phyloP scores from a whole-genome alignment of 2,113 vertebrate species.

The Empidonax alnorum region DNA sequence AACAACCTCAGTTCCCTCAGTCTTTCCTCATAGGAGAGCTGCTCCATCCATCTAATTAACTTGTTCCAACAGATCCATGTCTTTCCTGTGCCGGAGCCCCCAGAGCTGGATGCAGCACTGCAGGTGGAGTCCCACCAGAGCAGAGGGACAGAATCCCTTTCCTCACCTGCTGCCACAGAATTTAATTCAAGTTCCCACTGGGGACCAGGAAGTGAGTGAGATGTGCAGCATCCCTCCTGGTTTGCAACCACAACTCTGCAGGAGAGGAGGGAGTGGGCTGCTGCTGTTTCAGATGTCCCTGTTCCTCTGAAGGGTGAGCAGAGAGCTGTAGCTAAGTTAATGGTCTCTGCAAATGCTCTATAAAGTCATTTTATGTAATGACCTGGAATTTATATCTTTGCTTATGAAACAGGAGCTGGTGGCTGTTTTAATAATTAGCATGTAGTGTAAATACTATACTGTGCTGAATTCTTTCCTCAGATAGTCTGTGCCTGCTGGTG shows the following conservation, averaged over 20 bases:
- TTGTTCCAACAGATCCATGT: background rate
- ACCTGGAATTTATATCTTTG: conserved; percentile 11
- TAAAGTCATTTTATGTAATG: conserved; percentile 19
- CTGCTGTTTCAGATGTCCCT: background rate
- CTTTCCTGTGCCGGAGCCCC: background rate
- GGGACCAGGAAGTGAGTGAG: background rate
- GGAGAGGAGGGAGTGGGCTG: background rate
- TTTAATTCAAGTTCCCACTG: background rate
- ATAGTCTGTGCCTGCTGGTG: background rate
- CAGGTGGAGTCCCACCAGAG: background rate
- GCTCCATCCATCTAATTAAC: background rate
- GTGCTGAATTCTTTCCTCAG: background rate
- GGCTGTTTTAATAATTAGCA: background rate
- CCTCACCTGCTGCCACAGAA: background rate
- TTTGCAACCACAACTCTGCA: background rate
- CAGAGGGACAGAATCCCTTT: background rate
- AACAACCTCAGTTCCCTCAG: accelerated
- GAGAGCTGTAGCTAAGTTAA: background rate
- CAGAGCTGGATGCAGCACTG: background rate
- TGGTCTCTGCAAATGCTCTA: background rate
- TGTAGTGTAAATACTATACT: background rate
- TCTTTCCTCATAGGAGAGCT: accelerated
- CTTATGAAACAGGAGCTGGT: background rate
- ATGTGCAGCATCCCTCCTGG: background rate
- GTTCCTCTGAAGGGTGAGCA: background rate